Conservation (phyloP, 2,113 vertebrate species). For the Caranx ignobilis region DNA sequence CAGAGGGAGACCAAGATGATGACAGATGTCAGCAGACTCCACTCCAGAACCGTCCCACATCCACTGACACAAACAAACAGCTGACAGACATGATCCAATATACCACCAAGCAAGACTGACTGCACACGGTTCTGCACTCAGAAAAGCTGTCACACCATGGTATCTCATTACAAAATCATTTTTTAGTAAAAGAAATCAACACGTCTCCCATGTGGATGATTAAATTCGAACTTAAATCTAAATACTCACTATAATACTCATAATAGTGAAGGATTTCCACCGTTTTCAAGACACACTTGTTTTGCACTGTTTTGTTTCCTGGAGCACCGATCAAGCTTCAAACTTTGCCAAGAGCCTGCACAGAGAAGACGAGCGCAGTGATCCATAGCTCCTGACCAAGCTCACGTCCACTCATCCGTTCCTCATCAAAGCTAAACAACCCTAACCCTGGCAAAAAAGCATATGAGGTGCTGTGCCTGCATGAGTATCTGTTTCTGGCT, state of each 20-base stretch:
- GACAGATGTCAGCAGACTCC: slow-evolving; percentile 66
- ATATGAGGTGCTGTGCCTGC: slow-evolving; percentile 23
- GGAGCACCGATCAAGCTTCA: slow-evolving; percentile 48
- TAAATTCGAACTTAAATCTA: not conserved
- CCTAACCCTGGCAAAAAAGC: slow-evolving; percentile 37
- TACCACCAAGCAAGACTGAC: slow-evolving; percentile 56
- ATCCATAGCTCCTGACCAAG: slow-evolving; percentile 59
- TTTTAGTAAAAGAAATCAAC: slow-evolving; percentile 6
- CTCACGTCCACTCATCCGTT: slow-evolving; percentile 48
- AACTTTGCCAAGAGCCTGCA: slow-evolving; percentile 38
- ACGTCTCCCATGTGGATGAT: slow-evolving; percentile 33
- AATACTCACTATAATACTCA: not conserved
- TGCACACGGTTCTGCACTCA: slow-evolving; percentile 48
- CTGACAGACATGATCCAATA: slow-evolving; percentile 67
- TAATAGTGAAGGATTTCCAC: not conserved
- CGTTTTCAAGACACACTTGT: not conserved
- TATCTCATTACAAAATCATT: not conserved
- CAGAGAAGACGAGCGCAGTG: slow-evolving; percentile 52
- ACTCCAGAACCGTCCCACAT: slow-evolving; percentile 50
- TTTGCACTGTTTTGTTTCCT: slow-evolving; percentile 40
- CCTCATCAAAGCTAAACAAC: slow-evolving; percentile 50
- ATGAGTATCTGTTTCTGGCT: slow-evolving; percentile 31
- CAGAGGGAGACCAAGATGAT: slow-evolving; percentile 74
- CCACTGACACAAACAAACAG: slow-evolving; percentile 64
- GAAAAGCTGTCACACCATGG: slow-evolving; percentile 49